Evolutionary conservation across 1,140 invertebrate genomes (phyloP).

Genomic region (Panulirus ornatus): DNA sequence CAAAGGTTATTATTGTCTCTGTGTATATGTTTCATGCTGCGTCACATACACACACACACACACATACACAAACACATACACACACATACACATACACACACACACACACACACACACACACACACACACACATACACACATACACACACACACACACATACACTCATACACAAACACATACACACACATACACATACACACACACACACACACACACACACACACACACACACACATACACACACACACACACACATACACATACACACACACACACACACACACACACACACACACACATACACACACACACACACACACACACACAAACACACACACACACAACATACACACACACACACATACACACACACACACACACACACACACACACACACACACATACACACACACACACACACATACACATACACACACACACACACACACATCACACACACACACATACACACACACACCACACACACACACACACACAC

Average conservation of each 20-base stretch:
- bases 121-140: slow-evolving; percentile 23
- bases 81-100: slow-evolving; percentile 17
- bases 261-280: slow-evolving; percentile 3
- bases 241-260: slow-evolving; percentile 3
- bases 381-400: slow-evolving; percentile 7
- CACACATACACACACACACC: too few species aligned
- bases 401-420: neutral
- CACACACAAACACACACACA: too few species aligned
- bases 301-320: too few species aligned
- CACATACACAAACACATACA: neutral
- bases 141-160: slow-evolving; percentile 24
- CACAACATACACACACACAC: too few species aligned
- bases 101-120: slow-evolving; percentile 34
- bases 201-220: neutral
- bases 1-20: neutral
- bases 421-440: neutral
- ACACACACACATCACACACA: too few species aligned
- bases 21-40: too few species aligned
- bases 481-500: neutral
- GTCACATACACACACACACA: neutral
- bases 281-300: slow-evolving; percentile 6
- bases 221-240: slow-evolving; percentile 6
- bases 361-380: slow-evolving; percentile 3
- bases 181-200: slow-evolving; percentile 2
- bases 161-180: too few species aligned